Evolutionary conservation across 2,113 vertebrate genomes (phyloP).

Genomic region (Hirundichthys speculiger): DNA sequence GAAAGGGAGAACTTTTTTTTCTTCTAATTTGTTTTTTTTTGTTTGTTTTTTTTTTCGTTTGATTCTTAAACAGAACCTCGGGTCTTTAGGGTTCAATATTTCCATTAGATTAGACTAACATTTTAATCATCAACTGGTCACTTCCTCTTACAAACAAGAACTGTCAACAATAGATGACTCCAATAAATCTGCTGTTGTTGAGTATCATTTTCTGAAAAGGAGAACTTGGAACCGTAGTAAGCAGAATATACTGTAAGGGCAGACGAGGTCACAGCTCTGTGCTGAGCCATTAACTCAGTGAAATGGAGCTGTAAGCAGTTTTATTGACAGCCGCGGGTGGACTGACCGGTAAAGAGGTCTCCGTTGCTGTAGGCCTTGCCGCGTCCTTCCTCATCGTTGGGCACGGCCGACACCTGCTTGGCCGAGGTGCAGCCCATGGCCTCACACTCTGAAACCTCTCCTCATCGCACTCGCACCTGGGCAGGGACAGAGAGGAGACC

Average conservation of each 20-base stretch:
- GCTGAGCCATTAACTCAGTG: slow-evolving; percentile 34
- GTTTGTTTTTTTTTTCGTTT: too few relatives aligned
- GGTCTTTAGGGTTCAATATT: too few relatives aligned
- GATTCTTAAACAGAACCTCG: too few relatives aligned
- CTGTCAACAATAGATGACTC: slow-evolving; percentile 10
- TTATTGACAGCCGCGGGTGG: slow-evolving; percentile 30
- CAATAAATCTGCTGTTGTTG: slow-evolving; percentile 47
- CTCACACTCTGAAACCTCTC: slow-evolving; percentile 91
- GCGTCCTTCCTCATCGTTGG: slow-evolving; percentile 98
- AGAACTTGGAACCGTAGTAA: slow-evolving; percentile 36
- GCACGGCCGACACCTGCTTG: slow-evolving; percentile 99
- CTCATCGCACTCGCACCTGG: slow-evolving; percentile 86
- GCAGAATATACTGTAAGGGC: slow-evolving; percentile 24
- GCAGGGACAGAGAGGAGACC: slow-evolving; percentile 15
- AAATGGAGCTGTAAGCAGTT: slow-evolving; percentile 46
- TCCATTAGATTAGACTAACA: too few relatives aligned
- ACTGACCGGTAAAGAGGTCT: slow-evolving; percentile 96
- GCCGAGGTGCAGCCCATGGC: slow-evolving; percentile 99
- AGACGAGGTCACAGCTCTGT: slow-evolving; percentile 18
- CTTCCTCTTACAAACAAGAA: slow-evolving; percentile 43
- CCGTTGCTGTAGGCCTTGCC: slow-evolving; percentile 98
- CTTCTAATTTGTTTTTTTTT: too few relatives aligned
- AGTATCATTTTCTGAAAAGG: slow-evolving; percentile 52
- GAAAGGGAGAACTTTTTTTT: too few relatives aligned
- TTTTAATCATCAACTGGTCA: slow-evolving; percentile 11